Conservation (phyloP, 2,888 invertebrate genomes). For the Sinopyrophorus schimmeli region DNA sequence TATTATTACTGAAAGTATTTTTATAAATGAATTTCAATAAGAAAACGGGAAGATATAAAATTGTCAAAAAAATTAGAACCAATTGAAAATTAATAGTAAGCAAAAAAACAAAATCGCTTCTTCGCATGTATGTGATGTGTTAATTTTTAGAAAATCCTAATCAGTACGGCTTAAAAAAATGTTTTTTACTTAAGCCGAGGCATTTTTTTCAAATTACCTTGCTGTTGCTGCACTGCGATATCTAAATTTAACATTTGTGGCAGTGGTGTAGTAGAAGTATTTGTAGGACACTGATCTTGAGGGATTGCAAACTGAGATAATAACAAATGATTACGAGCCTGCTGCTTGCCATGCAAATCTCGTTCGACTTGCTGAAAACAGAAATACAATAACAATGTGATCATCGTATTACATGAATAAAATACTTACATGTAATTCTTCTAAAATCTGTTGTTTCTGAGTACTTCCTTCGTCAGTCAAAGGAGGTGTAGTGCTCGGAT, state of each 20-base stretch:
- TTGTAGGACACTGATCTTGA: conserved; percentile 47
- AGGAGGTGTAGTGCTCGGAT: conserved; percentile 36
- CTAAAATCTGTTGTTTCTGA: conserved; percentile 71
- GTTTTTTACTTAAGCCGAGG: too few species aligned
- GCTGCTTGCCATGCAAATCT: conserved; percentile 63
- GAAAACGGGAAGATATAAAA: too few species aligned
- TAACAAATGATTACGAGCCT: conserved; percentile 46
- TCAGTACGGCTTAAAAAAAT: too few species aligned
- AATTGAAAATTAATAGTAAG: too few species aligned
- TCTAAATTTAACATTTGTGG: conserved; percentile 58
- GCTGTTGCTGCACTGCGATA: conserved; percentile 51
- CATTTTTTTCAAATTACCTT: conserved; percentile 37
- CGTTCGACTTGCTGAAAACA: conserved; percentile 67
- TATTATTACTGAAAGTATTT: too few species aligned
- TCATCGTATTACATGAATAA: background rate
- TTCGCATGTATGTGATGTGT: too few species aligned
- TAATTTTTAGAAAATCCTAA: too few species aligned
- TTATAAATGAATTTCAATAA: too few species aligned
- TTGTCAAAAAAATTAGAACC: too few species aligned
- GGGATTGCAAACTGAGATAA: conserved; percentile 49
- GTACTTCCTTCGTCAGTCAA: conserved; percentile 64
- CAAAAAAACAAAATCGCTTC: too few species aligned
- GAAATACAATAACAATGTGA: conserved; percentile 2
- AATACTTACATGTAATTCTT: conserved; percentile 61
- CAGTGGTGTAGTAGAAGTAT: conserved; percentile 48